These are phyloP conservation scores for Lordiphosa fenestrarum DNA, from an alignment of 2,888 invertebrate genomes.

Conservation along the genomic window DNA sequence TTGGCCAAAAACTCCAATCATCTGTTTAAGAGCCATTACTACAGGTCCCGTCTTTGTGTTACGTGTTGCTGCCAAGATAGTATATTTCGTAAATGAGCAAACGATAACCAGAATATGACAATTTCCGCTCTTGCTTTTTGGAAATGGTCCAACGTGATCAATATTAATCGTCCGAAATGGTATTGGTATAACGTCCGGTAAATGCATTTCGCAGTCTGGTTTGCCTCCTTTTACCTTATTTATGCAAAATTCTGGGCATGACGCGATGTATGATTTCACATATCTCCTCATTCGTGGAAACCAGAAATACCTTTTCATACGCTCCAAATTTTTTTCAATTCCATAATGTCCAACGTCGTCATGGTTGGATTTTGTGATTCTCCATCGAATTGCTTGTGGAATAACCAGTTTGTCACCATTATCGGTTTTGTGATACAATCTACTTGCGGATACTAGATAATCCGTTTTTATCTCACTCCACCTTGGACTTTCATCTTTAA, in stretches of 20 bases:
- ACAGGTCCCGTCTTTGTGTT: background rate
- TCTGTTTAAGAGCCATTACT: background rate
- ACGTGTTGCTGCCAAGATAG: background rate
- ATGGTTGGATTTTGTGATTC: background rate
- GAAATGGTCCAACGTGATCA: constrained; percentile 6
- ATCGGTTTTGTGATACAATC: background rate
- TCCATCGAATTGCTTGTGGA: background rate
- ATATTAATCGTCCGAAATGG: constrained; percentile 4
- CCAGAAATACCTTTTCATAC: too few relatives aligned
- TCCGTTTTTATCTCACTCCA: background rate
- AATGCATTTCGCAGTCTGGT: background rate
- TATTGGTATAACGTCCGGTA: background rate
- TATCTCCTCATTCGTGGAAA: too few relatives aligned
- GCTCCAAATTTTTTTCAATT: too few relatives aligned
- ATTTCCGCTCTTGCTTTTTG: constrained; percentile 6
- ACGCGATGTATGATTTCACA: too few relatives aligned
- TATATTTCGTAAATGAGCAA: background rate
- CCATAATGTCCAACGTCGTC: background rate
- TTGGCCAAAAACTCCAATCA: background rate
- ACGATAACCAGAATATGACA: background rate
- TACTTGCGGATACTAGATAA: background rate
- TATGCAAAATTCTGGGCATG: too few relatives aligned
- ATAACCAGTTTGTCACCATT: background rate
- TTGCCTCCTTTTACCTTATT: background rate
- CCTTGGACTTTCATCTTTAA: too few relatives aligned